Conservation (phyloP, 30 jellyfish, hydroid and myxozoan genomes). For the Mastigias papua region DNA sequence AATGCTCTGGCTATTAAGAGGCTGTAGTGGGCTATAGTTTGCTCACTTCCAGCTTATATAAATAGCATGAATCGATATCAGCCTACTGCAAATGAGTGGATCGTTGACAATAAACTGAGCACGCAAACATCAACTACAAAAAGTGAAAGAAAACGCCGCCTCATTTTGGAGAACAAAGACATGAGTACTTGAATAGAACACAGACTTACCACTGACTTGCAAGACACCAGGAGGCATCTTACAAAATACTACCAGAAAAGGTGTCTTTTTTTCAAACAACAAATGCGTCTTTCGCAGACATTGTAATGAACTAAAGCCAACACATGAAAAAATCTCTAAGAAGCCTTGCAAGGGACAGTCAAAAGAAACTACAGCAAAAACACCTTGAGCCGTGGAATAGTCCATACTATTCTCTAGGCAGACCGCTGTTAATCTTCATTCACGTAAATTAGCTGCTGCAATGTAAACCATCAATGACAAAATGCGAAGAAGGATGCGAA, state of each 20-base stretch:
- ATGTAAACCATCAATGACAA: too few relatives aligned
- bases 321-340: not conserved
- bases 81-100: constrained; percentile 17
- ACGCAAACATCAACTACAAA: constrained; percentile 2
- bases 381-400: not conserved
- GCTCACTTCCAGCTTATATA: not conserved
- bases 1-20: not conserved
- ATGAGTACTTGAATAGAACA: not conserved
- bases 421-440: too few relatives aligned
- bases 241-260: not conserved
- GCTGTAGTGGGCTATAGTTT: not conserved
- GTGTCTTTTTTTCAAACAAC: not conserved
- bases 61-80: constrained; percentile 1
- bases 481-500: too few relatives aligned
- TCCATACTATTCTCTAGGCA: not conserved
- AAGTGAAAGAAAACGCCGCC: constrained; percentile 5
- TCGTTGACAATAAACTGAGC: not conserved
- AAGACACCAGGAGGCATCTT: constrained; percentile 8
- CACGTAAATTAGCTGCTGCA: too few relatives aligned
- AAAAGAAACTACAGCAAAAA: too few relatives aligned
- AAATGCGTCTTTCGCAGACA: not conserved
- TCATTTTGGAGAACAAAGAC: not conserved
- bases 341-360: not conserved
- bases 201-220: constrained; percentile 31
- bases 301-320: not conserved